Percentiles rank a stretch among this genome's conserved stretches.
phyloP scores from a whole-genome alignment of 2,797 vertebrate species.

The Acanthis flammea region DNA sequence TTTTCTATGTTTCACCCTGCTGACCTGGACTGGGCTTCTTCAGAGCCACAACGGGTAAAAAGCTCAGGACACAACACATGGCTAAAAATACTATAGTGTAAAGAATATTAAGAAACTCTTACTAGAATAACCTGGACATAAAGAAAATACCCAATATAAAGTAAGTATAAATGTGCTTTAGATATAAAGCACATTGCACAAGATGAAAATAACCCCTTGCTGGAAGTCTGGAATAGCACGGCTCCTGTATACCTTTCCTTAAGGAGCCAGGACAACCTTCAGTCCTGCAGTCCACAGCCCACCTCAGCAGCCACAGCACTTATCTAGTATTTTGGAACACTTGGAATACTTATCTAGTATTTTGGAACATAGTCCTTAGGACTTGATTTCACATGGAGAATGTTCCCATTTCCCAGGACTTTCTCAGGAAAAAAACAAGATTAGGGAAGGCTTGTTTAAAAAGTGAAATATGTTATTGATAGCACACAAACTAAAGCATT shows the following conservation, averaged over 20 bases:
- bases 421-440: not conserved
- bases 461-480: not conserved
- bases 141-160: not conserved
- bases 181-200: not conserved
- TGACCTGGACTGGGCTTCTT: not conserved
- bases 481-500: slow-evolving; percentile 40
- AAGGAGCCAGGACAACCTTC: not conserved
- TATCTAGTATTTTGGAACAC: not conserved
- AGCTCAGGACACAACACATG: not conserved
- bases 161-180: not conserved
- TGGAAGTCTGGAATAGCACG: not conserved
- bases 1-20: not conserved
- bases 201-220: not conserved
- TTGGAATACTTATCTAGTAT: not conserved
- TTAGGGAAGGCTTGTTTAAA: not conserved
- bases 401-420: not conserved
- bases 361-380: not conserved
- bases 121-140: not conserved
- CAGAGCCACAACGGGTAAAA: rapidly evolving
- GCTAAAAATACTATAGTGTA: not conserved
- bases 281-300: not conserved
- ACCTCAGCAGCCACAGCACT: not conserved
- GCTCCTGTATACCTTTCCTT: not conserved
- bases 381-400: not conserved
- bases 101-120: not conserved